These are phyloP conservation scores for Halocaridina rubra DNA, from an alignment of 2,888 invertebrate species.

Conservation along the genomic window DNA sequence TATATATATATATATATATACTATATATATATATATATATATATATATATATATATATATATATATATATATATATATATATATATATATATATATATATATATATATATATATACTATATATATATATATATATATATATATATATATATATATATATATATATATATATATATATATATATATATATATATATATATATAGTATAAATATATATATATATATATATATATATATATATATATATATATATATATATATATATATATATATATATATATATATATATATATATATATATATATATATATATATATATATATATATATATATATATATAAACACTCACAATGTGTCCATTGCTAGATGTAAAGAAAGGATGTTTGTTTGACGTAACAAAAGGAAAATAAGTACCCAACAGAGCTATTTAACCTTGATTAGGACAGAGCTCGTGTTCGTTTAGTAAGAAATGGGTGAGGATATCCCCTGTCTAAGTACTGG, in stretches of 20 bases:
- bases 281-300: conserved; percentile 6
- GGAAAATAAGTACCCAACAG: neutral
- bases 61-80: conserved; percentile 37
- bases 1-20: no score
- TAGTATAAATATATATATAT: no score
- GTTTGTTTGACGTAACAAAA: neutral
- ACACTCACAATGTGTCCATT: neutral
- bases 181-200: no score
- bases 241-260: conserved; percentile 11
- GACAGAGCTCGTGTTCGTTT: neutral
- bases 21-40: no score
- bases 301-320: neutral
- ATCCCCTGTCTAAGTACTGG: no score
- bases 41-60: no score
- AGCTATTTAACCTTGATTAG: neutral
- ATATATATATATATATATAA: neutral
- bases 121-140: no score
- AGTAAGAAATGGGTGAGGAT: no score
- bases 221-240: conserved; percentile 8
- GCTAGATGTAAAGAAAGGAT: neutral
- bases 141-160: neutral
- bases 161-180: neutral
- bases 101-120: no score
- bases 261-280: conserved; percentile 20
- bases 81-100: conserved; percentile 26